A percentile compares a stretch with the other conserved stretches of the same genome.
These are phyloP conservation scores for Argyrosomus japonicus DNA, from an alignment of 2,113 vertebrate species.

Conservation along the genomic window DNA sequence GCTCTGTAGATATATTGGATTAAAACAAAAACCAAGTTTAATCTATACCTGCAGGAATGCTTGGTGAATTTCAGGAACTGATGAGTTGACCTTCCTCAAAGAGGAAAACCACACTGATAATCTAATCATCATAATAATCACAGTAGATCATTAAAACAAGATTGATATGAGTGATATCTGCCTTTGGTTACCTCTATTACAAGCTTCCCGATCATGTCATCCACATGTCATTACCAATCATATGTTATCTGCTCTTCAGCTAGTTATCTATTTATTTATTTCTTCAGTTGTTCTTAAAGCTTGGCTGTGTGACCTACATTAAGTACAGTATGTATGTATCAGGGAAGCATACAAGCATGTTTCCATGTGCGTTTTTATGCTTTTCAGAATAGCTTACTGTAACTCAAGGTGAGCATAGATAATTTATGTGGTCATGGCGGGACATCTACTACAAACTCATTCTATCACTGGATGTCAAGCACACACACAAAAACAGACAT, in stretches of 20 bases:
- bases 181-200: constrained; percentile 15
- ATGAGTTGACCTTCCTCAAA: neutral
- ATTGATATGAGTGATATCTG: constrained; percentile 27
- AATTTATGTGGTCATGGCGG: constrained; percentile 36
- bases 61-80: neutral
- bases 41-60: neutral
- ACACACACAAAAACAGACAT: constrained; percentile 7
- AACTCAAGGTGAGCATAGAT: constrained; percentile 40
- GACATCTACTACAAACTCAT: constrained; percentile 21
- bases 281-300: constrained; percentile 14
- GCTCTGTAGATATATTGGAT: neutral
- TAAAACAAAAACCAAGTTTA: neutral
- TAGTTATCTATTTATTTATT: constrained; percentile 26
- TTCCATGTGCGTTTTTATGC: neutral
- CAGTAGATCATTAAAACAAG: constrained; percentile 1
- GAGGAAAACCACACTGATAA: neutral
- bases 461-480: constrained; percentile 22
- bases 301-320: constrained; percentile 36
- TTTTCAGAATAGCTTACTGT: constrained; percentile 1
- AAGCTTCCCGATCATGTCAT: constrained; percentile 17
- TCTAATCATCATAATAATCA: constrained; percentile 15
- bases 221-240: constrained; percentile 27
- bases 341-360: neutral
- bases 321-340: neutral
- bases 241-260: neutral